Conservation (phyloP, 2,797 vertebrate genomes). For the Mastacembelus armatus region DNA sequence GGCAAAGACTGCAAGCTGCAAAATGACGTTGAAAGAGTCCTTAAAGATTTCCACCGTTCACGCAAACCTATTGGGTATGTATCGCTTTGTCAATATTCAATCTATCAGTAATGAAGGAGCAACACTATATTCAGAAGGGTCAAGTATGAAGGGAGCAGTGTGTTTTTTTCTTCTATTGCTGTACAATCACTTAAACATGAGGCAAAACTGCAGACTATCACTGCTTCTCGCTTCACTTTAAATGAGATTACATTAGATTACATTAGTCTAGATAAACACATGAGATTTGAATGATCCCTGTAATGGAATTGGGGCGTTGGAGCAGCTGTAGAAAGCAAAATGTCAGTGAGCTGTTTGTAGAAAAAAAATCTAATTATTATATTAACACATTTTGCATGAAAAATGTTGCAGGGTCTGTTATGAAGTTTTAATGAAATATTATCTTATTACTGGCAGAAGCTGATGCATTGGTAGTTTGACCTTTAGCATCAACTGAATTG, state of each 20-base stretch:
- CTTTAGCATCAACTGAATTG: background rate
- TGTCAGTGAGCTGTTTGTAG: background rate
- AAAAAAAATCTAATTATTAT: too few relatives aligned
- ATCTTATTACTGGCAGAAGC: background rate
- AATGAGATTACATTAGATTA: conserved; percentile 38
- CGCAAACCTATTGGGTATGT: conserved; percentile 83
- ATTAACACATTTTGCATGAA: background rate
- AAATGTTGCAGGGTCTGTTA: background rate
- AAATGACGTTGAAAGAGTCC: conserved; percentile 76
- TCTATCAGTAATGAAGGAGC: background rate
- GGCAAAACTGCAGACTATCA: conserved; percentile 4
- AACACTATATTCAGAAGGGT: background rate
- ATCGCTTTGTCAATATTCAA: background rate
- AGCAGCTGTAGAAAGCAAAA: conserved; percentile 1
- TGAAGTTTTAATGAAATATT: background rate
- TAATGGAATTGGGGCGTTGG: conserved; percentile 48
- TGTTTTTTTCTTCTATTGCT: background rate
- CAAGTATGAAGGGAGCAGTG: background rate
- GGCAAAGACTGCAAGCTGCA: conserved; percentile 84
- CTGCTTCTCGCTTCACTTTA: background rate
- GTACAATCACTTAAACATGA: background rate
- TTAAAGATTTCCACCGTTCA: conserved; percentile 82
- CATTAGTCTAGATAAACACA: conserved; percentile 32
- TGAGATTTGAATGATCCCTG: conserved; percentile 33
- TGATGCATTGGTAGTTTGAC: background rate